Base-by-base conservation (phyloP, 1,140 invertebrate species). In the Heterodera carotae region DNA sequence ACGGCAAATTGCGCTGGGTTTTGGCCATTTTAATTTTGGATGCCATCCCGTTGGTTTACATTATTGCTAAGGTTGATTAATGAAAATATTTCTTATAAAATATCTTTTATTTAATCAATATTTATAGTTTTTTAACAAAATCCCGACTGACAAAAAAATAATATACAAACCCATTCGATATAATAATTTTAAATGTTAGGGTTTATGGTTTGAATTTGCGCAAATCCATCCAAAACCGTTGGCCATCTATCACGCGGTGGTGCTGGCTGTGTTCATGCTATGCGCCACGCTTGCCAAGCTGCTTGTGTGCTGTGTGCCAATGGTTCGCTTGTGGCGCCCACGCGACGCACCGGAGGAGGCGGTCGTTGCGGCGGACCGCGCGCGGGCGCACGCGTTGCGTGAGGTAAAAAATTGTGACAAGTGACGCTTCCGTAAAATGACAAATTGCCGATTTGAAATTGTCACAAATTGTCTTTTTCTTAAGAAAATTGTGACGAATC, bases 161-260 rank as follows among this genome's bases (percentile, higher is more conserved):
- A n/a, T n/a, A n/a, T n/a, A n/a, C n/a, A n/a, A n/a, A n/a, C n/a
- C n/a, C n/a, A n/a, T n/a, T n/a, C n/a, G n/a, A n/a, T n/a, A n/a
- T n/a, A n/a, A n/a, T n/a, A n/a, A n/a, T n/a, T n/a, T n/a, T n/a
- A n/a, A n/a, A n/a, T 62, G 6, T 62, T n/a, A 66, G 62, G 62
- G 62, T 5, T 4, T n/a, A 12, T 2, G n/a, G 8, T 66, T 66
- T 6, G 62, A 66, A 66, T 66, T 29, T 29, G 62, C 29, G 27
- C 1, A 29, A n/a, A 1, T 66, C 62, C 62, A n/a, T 29, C 27
- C 62, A 25, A 66, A 66, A 29, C 62, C 62, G 29, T 34, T 66
- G 62, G 62, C 62, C 10, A 34, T 66, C 27, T 66, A 66, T 6
- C 62, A 66, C 62, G 62, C 62, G 4, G 62, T 66, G 3, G 62